phyloP scores from a whole-genome alignment of 1,140 invertebrate species.

The Nephila pilipes region DNA sequence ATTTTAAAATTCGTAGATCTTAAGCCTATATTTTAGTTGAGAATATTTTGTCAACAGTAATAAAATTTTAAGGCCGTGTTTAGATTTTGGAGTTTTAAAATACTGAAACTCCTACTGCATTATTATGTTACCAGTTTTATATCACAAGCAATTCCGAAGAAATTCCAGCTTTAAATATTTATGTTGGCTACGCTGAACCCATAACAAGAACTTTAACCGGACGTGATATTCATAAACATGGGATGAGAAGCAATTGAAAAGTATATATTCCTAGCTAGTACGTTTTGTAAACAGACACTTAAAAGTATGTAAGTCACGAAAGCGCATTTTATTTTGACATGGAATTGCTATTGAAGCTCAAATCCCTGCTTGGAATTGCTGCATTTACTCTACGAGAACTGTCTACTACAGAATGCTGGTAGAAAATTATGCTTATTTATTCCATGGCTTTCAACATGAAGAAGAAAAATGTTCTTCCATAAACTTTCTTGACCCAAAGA shows the following conservation, averaged over 20 bases:
- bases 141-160: too few relatives aligned
- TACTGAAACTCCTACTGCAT: too few relatives aligned
- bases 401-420: too few relatives aligned
- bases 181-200: not conserved
- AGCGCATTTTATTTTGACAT: not conserved
- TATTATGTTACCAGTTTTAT: too few relatives aligned
- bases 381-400: not conserved
- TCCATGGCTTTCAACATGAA: not conserved
- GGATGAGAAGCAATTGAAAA: not conserved
- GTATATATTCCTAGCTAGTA: not conserved
- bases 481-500: constrained; percentile 18
- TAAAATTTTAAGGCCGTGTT: too few relatives aligned
- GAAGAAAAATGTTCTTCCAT: not conserved
- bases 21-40: too few relatives aligned
- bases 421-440: not conserved
- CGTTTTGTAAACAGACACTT: not conserved
- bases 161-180: not conserved
- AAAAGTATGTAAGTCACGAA: not conserved
- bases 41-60: too few relatives aligned
- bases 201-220: not conserved
- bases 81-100: too few relatives aligned
- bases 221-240: not conserved
- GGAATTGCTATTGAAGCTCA: not conserved
- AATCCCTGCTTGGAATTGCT: not conserved
- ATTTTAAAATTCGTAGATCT: too few relatives aligned